These are phyloP conservation scores for Zosterops japonicus DNA, from an alignment of 2,113 vertebrate genomes.

Conservation along the genomic window DNA sequence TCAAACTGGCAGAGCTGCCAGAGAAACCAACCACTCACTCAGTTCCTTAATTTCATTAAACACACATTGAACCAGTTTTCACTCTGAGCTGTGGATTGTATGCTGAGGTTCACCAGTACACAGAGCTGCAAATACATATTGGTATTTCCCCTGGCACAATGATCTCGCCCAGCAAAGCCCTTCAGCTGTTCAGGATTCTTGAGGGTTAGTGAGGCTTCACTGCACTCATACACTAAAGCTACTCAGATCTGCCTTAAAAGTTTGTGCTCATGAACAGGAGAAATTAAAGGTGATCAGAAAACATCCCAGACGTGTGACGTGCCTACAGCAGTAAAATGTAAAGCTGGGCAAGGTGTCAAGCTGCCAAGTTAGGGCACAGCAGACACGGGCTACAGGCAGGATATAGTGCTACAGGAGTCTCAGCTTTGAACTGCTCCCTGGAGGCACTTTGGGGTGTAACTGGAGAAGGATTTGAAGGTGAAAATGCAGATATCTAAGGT, in stretches of 20 bases:
- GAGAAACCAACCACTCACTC: not conserved
- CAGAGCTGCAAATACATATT: not conserved
- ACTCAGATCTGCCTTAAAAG: not conserved
- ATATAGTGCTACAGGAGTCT: not conserved
- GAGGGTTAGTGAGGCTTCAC: not conserved
- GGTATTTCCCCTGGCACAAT: not conserved
- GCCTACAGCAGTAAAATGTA: not conserved
- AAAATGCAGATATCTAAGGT: not conserved
- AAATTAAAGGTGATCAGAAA: not conserved
- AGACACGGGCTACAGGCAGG: not conserved
- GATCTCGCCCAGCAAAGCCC: not conserved
- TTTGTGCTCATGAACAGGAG: not conserved
- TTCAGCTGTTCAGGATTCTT: not conserved
- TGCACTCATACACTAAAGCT: not conserved
- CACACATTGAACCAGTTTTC: not conserved
- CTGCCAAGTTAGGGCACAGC: not conserved
- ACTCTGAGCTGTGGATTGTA: not conserved
- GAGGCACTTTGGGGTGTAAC: not conserved
- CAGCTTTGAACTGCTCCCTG: not conserved
- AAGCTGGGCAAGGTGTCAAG: not conserved
- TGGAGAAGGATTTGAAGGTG: not conserved
- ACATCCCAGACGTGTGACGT: rapidly evolving
- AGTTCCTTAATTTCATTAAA: not conserved
- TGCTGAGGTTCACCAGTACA: not conserved
- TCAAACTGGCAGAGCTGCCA: not conserved